Evolutionary conservation across 2,113 vertebrate species (phyloP), one percentile per base, ranked within the genome.

Genomic region (Glareola pratincola): DNA sequence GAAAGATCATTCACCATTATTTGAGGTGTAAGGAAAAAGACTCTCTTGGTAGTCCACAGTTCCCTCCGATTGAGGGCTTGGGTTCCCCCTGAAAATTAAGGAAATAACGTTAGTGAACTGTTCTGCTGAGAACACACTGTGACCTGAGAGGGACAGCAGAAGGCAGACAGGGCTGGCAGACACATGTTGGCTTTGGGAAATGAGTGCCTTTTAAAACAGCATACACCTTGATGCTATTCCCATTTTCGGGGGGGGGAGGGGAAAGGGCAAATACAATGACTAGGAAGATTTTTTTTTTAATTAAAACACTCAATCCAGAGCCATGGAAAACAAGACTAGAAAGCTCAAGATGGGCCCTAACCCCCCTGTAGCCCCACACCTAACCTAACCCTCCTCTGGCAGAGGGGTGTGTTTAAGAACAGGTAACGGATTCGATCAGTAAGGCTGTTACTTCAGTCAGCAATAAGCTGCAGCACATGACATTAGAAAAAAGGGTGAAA

Each of bases 1-100:
- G 98, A 98, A 64, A 99, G 98, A 84, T 99, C 99, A 12, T 99
- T 99, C 88, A 99, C 98, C 99, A 99, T 99, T 43, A 99, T 98
- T 94, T 99, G 99, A 36, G 99, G 99, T 0, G 99, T 99, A 69
- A 99, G 98, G 97, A 99, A 99, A 96, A 99, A 99, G 17, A 99
- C 98, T 1, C 99, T 98, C 94, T 96, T 99, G 57, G 95, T 80
- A 13, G 51, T 51, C 99, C 99, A 99, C 30, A 99, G 96, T 47
- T 98, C 98, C 93, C 97, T 98, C 51, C 99, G 98, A 88, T 96
- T 98, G 53, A 95, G 96, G 14, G 98, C 99, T n/a, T 98, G 98
- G 5, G 98, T 99, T 54, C 98, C 98, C 18, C 99, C 99, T 99
- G 95, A 12, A 53, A 96, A 93, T 9, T 2, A 80, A 77, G 85